Percentiles rank a stretch among this genome's conserved stretches.
phyloP scores from a whole-genome alignment of 2,113 vertebrate genomes.

The Oplegnathus fasciatus region DNA sequence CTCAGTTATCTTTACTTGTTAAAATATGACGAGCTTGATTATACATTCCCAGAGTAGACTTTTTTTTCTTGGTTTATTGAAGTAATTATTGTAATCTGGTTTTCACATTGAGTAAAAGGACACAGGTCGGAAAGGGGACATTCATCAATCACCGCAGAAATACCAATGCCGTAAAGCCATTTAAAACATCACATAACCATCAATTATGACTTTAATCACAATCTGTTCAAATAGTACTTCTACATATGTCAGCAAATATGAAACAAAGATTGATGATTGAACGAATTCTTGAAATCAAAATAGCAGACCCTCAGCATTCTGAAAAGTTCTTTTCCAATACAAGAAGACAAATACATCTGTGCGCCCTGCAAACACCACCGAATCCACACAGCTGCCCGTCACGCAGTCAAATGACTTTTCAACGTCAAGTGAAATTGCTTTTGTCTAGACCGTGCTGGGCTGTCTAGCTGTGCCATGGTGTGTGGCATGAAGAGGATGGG shows the following conservation, averaged over 20 bases:
- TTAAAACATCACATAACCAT: not conserved
- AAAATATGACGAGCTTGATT: not conserved
- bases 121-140: slow-evolving; percentile 6
- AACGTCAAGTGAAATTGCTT: slow-evolving; percentile 81
- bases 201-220: not conserved
- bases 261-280: not conserved
- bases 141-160: slow-evolving; percentile 3
- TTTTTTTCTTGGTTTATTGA: not conserved
- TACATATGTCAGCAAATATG: slow-evolving; percentile 5
- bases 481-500: slow-evolving; percentile 78
- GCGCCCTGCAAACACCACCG: slow-evolving; percentile 27
- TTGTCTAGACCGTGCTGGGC: slow-evolving; percentile 77
- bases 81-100: not conserved
- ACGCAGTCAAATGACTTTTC: slow-evolving; percentile 77
- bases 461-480: slow-evolving; percentile 82
- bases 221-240: not conserved
- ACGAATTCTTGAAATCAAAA: not conserved
- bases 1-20: not conserved
- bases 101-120: slow-evolving; percentile 7
- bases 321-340: not conserved
- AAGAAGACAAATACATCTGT: slow-evolving; percentile 15
- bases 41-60: not conserved
- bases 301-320: slow-evolving; percentile 6
- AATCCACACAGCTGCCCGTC: slow-evolving; percentile 57
- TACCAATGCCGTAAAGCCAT: slow-evolving; percentile 2